phyloP scores from a whole-genome alignment of 1,140 invertebrate species.

The silkworm (Bombyx mori) region ASM3026992v2 NC_085120.1:4000501-4001000 shows the following conservation, averaged over 20 bases:
- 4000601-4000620: not conserved
- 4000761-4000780: not conserved
- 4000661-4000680: not conserved
- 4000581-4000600: not conserved
- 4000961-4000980: too few relatives aligned
- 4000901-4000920: too few relatives aligned
- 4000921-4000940: too few relatives aligned
- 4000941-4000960: too few relatives aligned
- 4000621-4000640: too few relatives aligned
- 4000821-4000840: slow-evolving; percentile 40
- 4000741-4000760: not conserved
- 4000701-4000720: not conserved
- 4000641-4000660: too few relatives aligned
- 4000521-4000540: slow-evolving; percentile 19
- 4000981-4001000: too few relatives aligned
- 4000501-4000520: slow-evolving; percentile 18
- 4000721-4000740: not conserved
- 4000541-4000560: slow-evolving; percentile 29
- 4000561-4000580: slow-evolving; percentile 15
- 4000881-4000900: slow-evolving; percentile 22
- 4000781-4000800: not conserved
- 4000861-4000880: slow-evolving; percentile 14
- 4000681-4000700: not conserved
- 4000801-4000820: not conserved
- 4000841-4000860: slow-evolving; percentile 66